A percentile compares a stretch with the other conserved stretches of the same genome.
Evolutionary conservation across 1,140 invertebrate species (phyloP).

Genomic region (Heliconius nattereri): DNA sequence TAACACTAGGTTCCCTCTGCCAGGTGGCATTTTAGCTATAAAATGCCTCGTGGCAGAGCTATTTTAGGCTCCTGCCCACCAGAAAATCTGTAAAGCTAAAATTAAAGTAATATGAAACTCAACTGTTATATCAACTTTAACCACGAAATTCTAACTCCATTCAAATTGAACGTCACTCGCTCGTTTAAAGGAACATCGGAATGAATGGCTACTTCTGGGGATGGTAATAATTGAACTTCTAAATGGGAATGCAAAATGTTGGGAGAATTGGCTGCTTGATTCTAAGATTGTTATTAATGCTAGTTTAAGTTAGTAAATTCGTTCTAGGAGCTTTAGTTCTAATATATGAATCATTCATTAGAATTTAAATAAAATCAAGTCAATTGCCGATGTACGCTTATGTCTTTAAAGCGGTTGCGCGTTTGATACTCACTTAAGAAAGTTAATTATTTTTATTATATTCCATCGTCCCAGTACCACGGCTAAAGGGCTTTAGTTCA

Average conservation of each 20-base stretch:
- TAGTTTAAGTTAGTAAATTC: background rate
- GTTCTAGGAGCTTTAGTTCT: background rate
- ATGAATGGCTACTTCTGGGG: background rate
- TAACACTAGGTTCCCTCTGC: too few species aligned
- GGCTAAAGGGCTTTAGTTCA: background rate
- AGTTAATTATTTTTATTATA: too few species aligned
- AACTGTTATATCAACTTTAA: background rate
- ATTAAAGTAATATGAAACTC: background rate
- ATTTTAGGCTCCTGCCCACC: too few species aligned
- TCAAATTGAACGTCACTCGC: conserved; percentile 8
- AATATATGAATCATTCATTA: background rate
- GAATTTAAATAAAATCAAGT: too few species aligned
- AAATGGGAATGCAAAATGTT: conserved; percentile 4
- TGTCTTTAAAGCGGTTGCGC: too few species aligned
- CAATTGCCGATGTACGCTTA: too few species aligned
- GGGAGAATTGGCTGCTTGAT: background rate
- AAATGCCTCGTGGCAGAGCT: too few species aligned
- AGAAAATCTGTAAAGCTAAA: background rate
- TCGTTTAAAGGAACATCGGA: conserved; percentile 4
- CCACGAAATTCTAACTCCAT: background rate
- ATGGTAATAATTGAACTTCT: background rate
- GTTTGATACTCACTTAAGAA: too few species aligned
- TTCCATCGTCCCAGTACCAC: too few species aligned
- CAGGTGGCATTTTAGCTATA: too few species aligned
- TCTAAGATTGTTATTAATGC: conserved; percentile 6